Evolutionary conservation across 2,797 vertebrate genomes (phyloP).

Genomic region (Coregonus sp.): DNA sequence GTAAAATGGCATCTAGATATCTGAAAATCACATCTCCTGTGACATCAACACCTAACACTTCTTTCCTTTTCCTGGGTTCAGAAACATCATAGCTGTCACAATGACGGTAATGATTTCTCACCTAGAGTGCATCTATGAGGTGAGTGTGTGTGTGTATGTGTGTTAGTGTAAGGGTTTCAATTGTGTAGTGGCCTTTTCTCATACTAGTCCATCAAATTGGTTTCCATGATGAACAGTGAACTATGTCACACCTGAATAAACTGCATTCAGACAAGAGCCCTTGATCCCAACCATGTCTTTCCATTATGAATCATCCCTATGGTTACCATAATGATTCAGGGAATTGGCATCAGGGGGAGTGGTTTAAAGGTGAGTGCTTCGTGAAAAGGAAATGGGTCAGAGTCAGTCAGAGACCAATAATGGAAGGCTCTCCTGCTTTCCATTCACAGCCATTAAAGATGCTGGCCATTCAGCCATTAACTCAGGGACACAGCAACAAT

Average conservation of each 20-base stretch:
- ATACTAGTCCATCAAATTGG: conserved; percentile 14
- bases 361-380: conserved; percentile 24
- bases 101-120: neutral
- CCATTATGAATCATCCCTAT: conserved; percentile 44
- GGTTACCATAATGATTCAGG: conserved; percentile 50
- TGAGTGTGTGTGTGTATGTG: neutral
- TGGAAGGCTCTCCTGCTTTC: conserved; percentile 20
- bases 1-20: neutral
- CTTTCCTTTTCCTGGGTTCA: neutral
- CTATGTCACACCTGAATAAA: conserved; percentile 52
- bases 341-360: conserved; percentile 16
- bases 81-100: neutral
- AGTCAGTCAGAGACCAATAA: conserved; percentile 25
- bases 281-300: conserved; percentile 5
- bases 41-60: neutral
- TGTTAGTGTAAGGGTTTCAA: neutral
- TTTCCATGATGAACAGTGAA: conserved; percentile 14
- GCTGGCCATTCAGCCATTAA: conserved; percentile 7
- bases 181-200: conserved; percentile 11
- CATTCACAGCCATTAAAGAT: neutral
- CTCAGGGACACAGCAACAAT: conserved; percentile 11
- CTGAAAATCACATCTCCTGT: neutral
- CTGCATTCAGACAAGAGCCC: conserved; percentile 3
- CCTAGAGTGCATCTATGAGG: neutral
- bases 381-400: conserved; percentile 27